Evolutionary conservation across 1,140 invertebrate genomes (phyloP).

Genomic region (Anastatus disparis): DNA sequence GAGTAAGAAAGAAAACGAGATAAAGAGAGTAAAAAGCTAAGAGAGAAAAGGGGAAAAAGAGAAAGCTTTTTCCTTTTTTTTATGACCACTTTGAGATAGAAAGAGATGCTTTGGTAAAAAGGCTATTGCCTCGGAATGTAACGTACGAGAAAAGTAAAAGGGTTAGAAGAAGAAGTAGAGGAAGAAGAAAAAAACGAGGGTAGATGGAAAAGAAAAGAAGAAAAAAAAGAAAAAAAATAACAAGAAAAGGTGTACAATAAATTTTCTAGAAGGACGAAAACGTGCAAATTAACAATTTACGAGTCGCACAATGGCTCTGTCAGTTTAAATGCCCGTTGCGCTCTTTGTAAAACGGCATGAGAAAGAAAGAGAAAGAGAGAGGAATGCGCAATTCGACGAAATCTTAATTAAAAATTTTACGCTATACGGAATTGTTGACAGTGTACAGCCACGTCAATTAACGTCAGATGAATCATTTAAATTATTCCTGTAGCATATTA

Average conservation of each 20-base stretch:
- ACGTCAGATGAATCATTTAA: conserved; percentile 11
- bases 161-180: background rate
- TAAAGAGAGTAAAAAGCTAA: background rate
- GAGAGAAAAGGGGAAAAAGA: background rate
- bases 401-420: conserved; percentile 16
- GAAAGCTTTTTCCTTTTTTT: conserved; percentile 23
- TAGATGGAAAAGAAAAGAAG: background rate
- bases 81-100: conserved; percentile 21
- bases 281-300: conserved; percentile 27
- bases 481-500: background rate
- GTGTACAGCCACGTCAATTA: background rate
- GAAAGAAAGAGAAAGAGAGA: no score
- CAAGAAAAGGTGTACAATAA: background rate
- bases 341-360: no score
- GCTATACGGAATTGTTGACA: background rate
- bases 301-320: background rate
- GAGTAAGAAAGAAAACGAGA: background rate
- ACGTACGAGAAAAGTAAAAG: background rate
- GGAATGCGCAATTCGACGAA: background rate
- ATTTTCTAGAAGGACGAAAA: conserved; percentile 20
- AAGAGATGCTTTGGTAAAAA: background rate
- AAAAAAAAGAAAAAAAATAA: background rate
- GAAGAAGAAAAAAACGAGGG: background rate
- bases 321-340: background rate
- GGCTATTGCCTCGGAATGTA: no score